A percentile compares a stretch with the other conserved stretches of the same genome.
Conservation (phyloP, 2,888 invertebrate species). For the Brassicogethes aeneus region DNA sequence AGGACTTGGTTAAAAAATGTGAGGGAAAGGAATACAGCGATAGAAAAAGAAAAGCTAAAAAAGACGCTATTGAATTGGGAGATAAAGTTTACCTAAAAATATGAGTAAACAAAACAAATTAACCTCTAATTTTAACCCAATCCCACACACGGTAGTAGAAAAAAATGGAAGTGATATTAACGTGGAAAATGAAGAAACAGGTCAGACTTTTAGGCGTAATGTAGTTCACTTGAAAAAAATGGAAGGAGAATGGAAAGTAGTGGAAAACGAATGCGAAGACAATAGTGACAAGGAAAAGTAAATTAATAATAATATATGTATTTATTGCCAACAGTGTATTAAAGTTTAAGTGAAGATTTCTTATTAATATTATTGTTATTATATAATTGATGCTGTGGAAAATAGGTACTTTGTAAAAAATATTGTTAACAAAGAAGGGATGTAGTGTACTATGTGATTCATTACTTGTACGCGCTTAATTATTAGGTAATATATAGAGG, state of each 20-base stretch:
- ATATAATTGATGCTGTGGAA: too few species aligned
- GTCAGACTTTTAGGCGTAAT: slow-evolving; percentile 10
- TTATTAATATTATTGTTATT: too few species aligned
- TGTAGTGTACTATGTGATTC: too few species aligned
- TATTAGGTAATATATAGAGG: too few species aligned
- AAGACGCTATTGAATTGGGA: slow-evolving; percentile 2
- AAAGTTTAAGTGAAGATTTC: too few species aligned
- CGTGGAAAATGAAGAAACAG: too few species aligned
- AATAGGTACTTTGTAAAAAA: too few species aligned
- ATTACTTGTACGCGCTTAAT: too few species aligned
- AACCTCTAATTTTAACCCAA: too few species aligned
- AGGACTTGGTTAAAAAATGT: slow-evolving; percentile 8
- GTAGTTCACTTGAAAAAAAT: slow-evolving; percentile 12
- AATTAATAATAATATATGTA: too few species aligned
- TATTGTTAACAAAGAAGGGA: too few species aligned
- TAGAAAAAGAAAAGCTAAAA: not conserved
- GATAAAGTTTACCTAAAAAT: slow-evolving; percentile 12
- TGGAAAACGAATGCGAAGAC: not conserved
- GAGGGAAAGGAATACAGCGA: slow-evolving; percentile 11
- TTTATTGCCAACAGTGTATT: too few species aligned
- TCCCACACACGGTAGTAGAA: slow-evolving; percentile 8
- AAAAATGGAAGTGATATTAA: slow-evolving; percentile 5
- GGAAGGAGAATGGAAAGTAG: slow-evolving; percentile 11
- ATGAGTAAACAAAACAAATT: slow-evolving; percentile 6
- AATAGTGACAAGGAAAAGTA: slow-evolving; percentile 5